Evolutionary conservation across 2,888 invertebrate genomes (phyloP).

Genomic region (Nematopogon swammerdamellus): DNA sequence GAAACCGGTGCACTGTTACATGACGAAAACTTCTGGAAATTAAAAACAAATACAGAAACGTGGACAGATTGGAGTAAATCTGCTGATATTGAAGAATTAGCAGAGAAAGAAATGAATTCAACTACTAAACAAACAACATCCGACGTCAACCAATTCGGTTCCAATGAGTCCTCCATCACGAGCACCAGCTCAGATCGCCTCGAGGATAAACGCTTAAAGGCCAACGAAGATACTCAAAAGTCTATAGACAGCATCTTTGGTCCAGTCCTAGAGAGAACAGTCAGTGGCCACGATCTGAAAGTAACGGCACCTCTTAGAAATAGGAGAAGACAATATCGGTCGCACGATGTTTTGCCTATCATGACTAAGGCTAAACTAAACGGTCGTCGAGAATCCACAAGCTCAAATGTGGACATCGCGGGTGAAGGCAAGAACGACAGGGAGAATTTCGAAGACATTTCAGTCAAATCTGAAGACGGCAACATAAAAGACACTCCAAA

Average conservation of each 20-base stretch:
- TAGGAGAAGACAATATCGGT: constrained; percentile 40
- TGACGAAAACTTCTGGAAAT: constrained; percentile 31
- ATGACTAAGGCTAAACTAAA: not conserved
- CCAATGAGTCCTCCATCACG: constrained; percentile 28
- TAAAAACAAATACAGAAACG: constrained; percentile 8
- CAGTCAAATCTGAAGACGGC: not conserved
- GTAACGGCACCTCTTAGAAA: constrained; percentile 33
- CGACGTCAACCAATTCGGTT: constrained; percentile 27
- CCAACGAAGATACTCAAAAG: constrained; percentile 23
- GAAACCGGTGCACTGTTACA: constrained; percentile 32
- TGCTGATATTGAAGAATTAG: not conserved
- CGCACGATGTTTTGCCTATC: constrained; percentile 40
- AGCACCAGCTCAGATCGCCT: constrained; percentile 37
- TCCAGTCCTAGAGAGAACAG: constrained; percentile 38
- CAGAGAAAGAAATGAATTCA: constrained; percentile 20
- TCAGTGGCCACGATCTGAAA: constrained; percentile 41
- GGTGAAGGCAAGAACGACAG: not conserved
- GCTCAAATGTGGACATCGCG: not conserved
- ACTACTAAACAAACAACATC: constrained; percentile 20
- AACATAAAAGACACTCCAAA: constrained; percentile 16
- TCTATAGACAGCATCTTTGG: constrained; percentile 40
- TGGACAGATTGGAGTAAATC: not conserved
- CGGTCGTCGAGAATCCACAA: not conserved
- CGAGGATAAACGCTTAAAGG: constrained; percentile 22
- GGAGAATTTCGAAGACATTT: not conserved